Base-by-base conservation (phyloP, 64 coral and sea anemone species). In the Stichodactyla helianthus region DNA sequence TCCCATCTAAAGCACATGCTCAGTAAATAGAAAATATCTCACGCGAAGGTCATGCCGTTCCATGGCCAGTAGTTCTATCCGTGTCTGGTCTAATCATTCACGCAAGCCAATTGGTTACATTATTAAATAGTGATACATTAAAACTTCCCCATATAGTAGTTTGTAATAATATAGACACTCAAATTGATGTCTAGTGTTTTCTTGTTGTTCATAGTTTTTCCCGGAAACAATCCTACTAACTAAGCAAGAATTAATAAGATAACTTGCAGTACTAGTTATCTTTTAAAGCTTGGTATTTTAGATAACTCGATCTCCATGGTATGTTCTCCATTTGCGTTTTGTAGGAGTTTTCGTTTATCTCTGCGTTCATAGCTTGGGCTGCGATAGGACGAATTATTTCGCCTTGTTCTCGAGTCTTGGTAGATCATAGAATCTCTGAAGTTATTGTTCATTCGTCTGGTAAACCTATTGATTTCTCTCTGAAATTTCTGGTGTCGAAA, bases 401-500 rank as follows among this genome's bases (percentile, higher is more conserved):
- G 68, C 4, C 68, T 74, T 4, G 27, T 74, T 31, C 68, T 27
- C 23, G 68, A 74, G 22, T 74, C 68, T 22, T 82, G 79, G 10
- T 44, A 82, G 14, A 54, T 52, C 79, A 82, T 20, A 54, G 79
- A 82, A n/a, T 54, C 54, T 57, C 31, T 81, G 19, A 91, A 25
- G 10, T 76, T 31, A 26, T 50, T 79, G 6, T 71, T 77, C 53
- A 91, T 7, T 14, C 59, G 74, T 9, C 65, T 54, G 44, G 17
- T 52, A 12, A 91, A 79, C n/a, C 25, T 59, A n/a, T 20, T 26
- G 20, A 86, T 16, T 86, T 91, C 89, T 11, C 84, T 85, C 59
- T 91, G 71, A 27, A 91, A 91, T 80, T 77, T 83, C 50, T 76
- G 50, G 50, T 91, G 89, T 57, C 83, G 84, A 50, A 91, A 91